A percentile compares a stretch with the other conserved stretches of the same genome.
Conservation (phyloP, 2,888 invertebrate genomes). For the Apeira syringaria region DNA sequence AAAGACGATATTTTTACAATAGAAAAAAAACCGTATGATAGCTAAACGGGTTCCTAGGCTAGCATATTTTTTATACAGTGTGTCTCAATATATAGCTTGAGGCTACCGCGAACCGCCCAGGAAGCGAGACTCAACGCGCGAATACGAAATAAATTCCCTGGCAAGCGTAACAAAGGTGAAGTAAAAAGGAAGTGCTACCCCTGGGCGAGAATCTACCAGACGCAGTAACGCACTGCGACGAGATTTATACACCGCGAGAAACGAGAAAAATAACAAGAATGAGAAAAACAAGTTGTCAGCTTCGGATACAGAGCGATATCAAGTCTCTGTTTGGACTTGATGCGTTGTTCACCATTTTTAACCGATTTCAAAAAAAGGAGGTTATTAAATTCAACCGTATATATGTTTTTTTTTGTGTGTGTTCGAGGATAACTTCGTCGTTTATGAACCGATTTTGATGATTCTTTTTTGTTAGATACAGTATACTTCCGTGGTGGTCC, state of each 20-base stretch:
- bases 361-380: no score
- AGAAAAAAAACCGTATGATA: no score
- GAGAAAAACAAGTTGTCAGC: slow-evolving; percentile 30
- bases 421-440: no score
- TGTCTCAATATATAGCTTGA: slow-evolving; percentile 42
- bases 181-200: slow-evolving; percentile 76
- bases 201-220: slow-evolving; percentile 43
- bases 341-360: no score
- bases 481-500: no score
- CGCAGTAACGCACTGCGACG: slow-evolving; percentile 36
- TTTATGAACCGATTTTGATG: no score
- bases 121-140: slow-evolving; percentile 79
- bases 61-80: background rate
- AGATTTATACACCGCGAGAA: slow-evolving; percentile 67
- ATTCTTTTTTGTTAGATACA: no score
- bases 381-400: no score
- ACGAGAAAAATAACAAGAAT: slow-evolving; percentile 49
- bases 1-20: no score
- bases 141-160: slow-evolving; percentile 80
- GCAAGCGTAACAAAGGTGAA: slow-evolving; percentile 83
- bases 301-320: slow-evolving; percentile 12
- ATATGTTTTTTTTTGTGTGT: no score
- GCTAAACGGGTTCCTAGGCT: no score
- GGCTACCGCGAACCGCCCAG: slow-evolving; percentile 78
- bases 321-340: slow-evolving; percentile 10